These are phyloP conservation scores for Rhynchophorus ferrugineus DNA, from an alignment of 1,140 invertebrate genomes.

Conservation along the genomic window DNA sequence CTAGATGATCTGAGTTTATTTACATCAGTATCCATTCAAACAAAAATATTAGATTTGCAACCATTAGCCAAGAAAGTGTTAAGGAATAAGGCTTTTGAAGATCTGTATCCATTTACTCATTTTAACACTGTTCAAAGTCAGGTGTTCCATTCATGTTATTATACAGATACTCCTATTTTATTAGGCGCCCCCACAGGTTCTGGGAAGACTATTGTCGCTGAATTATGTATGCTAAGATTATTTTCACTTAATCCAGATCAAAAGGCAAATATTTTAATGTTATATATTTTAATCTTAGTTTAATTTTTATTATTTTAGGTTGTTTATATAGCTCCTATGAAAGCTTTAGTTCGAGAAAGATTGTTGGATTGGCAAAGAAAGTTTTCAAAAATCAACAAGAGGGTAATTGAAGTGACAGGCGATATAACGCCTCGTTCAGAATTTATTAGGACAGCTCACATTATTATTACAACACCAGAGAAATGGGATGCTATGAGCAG, in stretches of 20 bases:
- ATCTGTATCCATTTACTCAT: constrained; percentile 85
- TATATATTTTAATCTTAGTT: constrained; percentile 10
- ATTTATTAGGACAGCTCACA: constrained; percentile 73
- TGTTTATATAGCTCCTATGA: constrained; percentile 97
- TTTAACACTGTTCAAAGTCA: constrained; percentile 99
- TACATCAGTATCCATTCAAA: constrained; percentile 87
- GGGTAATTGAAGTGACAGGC: constrained; percentile 93
- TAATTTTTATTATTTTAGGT: constrained; percentile 53
- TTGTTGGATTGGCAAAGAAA: constrained; percentile 95
- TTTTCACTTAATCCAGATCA: constrained; percentile 75
- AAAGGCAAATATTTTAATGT: constrained; percentile 56
- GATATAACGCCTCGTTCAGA: constrained; percentile 91
- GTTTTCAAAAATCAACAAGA: constrained; percentile 66
- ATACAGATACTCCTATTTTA: constrained; percentile 90
- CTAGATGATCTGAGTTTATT: constrained; percentile 89
- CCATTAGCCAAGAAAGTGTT: constrained; percentile 77
- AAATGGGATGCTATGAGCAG: constrained; percentile 99
- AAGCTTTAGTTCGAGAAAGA: constrained; percentile 93
- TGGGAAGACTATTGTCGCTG: constrained; percentile 97
- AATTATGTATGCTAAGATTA: constrained; percentile 93
- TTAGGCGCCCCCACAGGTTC: constrained; percentile 97
- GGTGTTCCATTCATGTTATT: constrained; percentile 93
- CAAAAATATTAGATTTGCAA: constrained; percentile 84
- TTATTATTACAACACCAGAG: constrained; percentile 98
- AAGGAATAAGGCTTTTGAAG: constrained; percentile 68